phyloP scores from a whole-genome alignment of 2,888 invertebrate genomes.

The Belgica antarctica region DNA sequence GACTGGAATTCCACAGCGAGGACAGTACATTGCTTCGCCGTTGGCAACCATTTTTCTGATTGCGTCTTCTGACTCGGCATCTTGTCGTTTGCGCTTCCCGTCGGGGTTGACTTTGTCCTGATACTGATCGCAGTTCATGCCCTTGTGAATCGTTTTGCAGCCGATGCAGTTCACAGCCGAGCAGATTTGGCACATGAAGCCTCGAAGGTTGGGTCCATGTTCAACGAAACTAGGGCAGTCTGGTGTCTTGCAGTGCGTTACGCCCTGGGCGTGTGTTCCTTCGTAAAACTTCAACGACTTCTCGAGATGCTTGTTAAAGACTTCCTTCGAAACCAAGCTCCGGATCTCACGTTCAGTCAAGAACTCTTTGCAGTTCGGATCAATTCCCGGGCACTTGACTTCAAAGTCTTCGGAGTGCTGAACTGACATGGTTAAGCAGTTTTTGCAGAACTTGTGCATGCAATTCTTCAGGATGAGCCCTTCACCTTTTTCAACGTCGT shows the following conservation, averaged over 20 bases:
- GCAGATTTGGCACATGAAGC: neutral
- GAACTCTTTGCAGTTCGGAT: too few relatives aligned
- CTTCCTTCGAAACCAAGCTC: neutral
- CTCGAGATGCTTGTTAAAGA: neutral
- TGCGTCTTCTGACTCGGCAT: neutral
- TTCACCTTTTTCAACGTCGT: conserved; percentile 61
- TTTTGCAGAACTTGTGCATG: conserved; percentile 79
- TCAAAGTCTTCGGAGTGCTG: conserved; percentile 74
- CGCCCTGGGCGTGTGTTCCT: neutral
- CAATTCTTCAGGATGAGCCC: conserved; percentile 83
- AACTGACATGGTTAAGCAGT: conserved; percentile 70
- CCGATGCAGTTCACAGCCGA: neutral
- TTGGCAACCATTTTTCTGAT: neutral
- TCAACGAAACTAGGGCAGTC: conserved; percentile 1
- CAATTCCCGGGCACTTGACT: conserved; percentile 78
- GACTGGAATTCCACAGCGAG: neutral
- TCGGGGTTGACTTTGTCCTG: neutral
- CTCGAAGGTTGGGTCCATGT: neutral
- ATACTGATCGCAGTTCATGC: neutral
- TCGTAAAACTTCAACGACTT: neutral
- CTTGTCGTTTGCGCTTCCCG: neutral
- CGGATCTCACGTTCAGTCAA: too few relatives aligned
- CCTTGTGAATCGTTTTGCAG: neutral
- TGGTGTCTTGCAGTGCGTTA: conserved; percentile 11
- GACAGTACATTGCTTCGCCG: neutral